Base-by-base conservation (phyloP, 1,140 invertebrate genomes). In the Planococcus citri region DNA sequence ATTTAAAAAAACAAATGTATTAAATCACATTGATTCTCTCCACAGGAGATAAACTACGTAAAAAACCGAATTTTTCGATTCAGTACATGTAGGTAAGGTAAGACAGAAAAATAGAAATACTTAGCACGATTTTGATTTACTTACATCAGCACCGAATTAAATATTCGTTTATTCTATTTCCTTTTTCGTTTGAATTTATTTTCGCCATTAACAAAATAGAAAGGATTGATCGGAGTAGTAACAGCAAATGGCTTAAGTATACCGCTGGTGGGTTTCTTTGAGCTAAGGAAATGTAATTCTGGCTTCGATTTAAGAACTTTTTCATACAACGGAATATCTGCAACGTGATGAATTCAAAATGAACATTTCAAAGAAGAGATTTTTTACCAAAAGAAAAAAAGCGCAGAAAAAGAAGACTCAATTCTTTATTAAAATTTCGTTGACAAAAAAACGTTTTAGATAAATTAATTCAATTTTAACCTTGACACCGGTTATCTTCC, bases 161-260 rank as follows among this genome's bases (percentile, higher is more conserved):
- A n/a, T n/a, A n/a, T 60, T n/a, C 20, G 33, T 8, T 14, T 6
- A 6, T 33, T 51, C 17, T 17, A 51, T 20, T 51, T 51, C 17
- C 41, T 51, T 51, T 51, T 51, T 51, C 41, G 10, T 51, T 51
- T 51, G 10, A 64, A 64, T 64, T 64, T 64, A 24, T 9, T 24
- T 64, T 64, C 22, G 3, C 60, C 60, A 64, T 64, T 25, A 1
- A 21, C 2, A 25, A 64, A 64, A 69, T 71, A 71, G 27, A 71
- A 71, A 12, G 71, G 71, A 69, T 71, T 71, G 20, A 71, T 67
- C 12, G 68, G 68, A 25, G 24, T 69, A 20, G 22, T 14, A 29
- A 69, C 71, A 12, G 68, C 68, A n/a, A 60, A 69, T n/a, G 60
- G 69, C 41, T 71, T 71, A 6, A 71, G 61, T 12, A 71, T 68